Evolutionary conservation across 2,888 invertebrate genomes (phyloP), one percentile per base, ranked within the genome.

Genomic region (Drosophila testacea): DNA sequence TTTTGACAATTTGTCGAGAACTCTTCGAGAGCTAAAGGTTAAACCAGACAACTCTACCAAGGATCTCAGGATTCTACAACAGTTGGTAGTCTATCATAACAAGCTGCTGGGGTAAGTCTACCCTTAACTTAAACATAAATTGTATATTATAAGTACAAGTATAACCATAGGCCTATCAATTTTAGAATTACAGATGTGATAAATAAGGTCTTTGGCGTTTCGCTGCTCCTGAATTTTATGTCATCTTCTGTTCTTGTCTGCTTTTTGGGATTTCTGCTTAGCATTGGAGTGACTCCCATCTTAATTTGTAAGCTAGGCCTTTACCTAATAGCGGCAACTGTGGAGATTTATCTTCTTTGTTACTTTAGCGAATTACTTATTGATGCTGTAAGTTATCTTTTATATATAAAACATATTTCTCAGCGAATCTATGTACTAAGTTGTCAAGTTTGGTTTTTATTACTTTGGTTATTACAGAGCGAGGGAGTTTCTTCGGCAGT

Each of bases 211-310:
- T 92, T 92, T 55, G 91, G 91, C 0, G 55, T 90, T 0, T 79
- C 91, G 0, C 62, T 92, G 13, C 65, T 92, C 4, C 65, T 91
- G 7, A 92, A 91, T 55, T 88, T 91, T 36, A 42, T 88, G 5
- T 79, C 88, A 3, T 91, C 91, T 0, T 89, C 91, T 0, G 61
- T 92, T 27, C 68, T 90, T 5, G 90, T 92, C 47, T 92, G 92
- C 63, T 89, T 92, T 54, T 69, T 91, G 71, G 91, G 91, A 22
- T 91, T 92, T 56, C 90, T 90, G 64, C 79, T 90, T 59, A 90
- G 89, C 3, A 69, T 86, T 4, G 85, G 83, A 0, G 46, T 77
- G 0, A 73, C 66, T 5, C 54, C 79, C 0, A 81, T 83, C 6
- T 63, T 77, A 0, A 5, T 76, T 0, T 63, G 76, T 4, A 92